These are phyloP conservation scores for Hyperoplus immaculatus DNA, from an alignment of 2,797 vertebrate genomes.

Conservation along the genomic window DNA sequence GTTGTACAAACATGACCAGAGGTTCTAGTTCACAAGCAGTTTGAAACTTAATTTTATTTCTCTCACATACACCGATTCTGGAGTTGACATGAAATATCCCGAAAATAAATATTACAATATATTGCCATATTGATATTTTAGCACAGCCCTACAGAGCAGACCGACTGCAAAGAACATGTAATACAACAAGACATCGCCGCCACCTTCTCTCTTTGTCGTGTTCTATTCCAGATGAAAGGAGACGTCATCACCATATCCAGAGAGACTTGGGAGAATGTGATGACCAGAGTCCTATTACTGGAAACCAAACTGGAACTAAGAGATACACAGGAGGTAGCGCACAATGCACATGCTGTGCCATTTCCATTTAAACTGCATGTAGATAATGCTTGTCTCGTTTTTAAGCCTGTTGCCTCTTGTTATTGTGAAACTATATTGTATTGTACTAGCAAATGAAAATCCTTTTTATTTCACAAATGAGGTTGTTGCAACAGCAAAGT, in stretches of 20 bases:
- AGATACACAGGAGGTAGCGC: constrained; percentile 81
- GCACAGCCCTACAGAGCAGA: not conserved
- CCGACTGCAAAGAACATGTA: not conserved
- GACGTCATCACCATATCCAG: constrained; percentile 79
- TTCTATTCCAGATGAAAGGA: constrained; percentile 40
- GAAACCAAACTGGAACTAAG: constrained; percentile 90
- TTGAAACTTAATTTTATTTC: too few relatives aligned
- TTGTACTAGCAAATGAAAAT: too few relatives aligned
- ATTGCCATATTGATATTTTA: too few relatives aligned
- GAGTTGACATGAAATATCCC: too few relatives aligned
- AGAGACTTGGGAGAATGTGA: constrained; percentile 90
- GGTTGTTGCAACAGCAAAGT: not conserved
- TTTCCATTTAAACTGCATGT: not conserved
- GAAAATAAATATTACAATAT: too few relatives aligned
- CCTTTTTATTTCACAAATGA: too few relatives aligned
- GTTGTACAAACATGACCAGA: too few relatives aligned
- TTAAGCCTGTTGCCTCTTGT: not conserved
- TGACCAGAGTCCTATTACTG: constrained; percentile 90
- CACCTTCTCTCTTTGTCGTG: not conserved
- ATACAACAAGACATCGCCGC: not conserved
- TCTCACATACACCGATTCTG: too few relatives aligned
- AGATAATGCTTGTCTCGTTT: not conserved
- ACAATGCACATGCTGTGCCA: not conserved
- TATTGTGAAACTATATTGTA: not conserved
- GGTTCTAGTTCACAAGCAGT: too few relatives aligned